Base-by-base conservation (phyloP, 2,888 invertebrate genomes). In the Mesoligia furuncula region DNA sequence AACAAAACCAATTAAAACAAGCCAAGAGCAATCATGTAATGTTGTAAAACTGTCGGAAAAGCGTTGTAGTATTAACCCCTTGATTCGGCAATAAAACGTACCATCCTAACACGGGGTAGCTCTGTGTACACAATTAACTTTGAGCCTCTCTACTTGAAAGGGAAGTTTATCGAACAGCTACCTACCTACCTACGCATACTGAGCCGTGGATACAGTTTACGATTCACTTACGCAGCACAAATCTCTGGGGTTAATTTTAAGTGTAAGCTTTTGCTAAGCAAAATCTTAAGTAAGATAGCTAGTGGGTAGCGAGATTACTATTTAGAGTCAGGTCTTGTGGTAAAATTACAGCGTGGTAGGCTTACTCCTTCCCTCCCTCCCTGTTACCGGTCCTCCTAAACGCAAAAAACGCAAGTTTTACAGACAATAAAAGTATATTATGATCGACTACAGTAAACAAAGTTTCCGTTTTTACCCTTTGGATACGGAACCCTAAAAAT, bases 81-180 rank as follows among this genome's bases (percentile, higher is more conserved):
- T 72, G 77, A 76, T 61, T 75, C 64, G 51, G 67, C 64, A 77
- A 76, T 87, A 79, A 79, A 81, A 75, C 76, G 79, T 48, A n/a
- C 72, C 77, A 73, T 74, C 79, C 76, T 64, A 81, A 77, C 68
- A 73, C 80, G 67, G 66, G 71, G 73, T 86, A 78, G 77, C 51
- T 73, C 75, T 75, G 83, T 75, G 73, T 83, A 88, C 79, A 79
- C 86, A 87, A 89, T 89, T 87, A 90, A 87, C 69, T 85, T 80
- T 78, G 77, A 81, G 79, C 80, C 31, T 31, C 66, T 76, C 64
- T 48, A 79, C 65, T 59, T 84, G 45, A 54, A 59, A 79, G 39
- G 72, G 84, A 27, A 59, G 51, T 59, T 51, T 59, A 69, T 61
- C 39, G 78, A 83, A 79, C 73, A 80, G 45, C 31, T 31, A 31